phyloP scores from a whole-genome alignment of 2,113 vertebrate species.

The Carassius gibelio region DNA sequence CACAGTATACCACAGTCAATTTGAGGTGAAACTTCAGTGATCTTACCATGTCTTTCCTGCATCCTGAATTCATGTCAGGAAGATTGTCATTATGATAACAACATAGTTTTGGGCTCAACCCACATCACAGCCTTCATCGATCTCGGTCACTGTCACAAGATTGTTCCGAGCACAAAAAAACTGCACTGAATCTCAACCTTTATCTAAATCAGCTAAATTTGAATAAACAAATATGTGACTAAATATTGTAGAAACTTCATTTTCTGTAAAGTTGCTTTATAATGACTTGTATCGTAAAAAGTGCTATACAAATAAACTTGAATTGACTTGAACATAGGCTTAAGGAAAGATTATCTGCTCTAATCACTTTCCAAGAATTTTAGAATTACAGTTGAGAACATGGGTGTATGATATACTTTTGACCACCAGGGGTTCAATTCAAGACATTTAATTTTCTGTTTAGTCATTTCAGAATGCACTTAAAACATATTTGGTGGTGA shows the following conservation, averaged over 20 bases:
- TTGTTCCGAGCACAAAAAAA: not conserved
- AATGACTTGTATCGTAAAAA: too few relatives aligned
- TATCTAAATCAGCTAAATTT: not conserved
- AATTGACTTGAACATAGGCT: too few relatives aligned
- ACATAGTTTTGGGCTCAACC: not conserved
- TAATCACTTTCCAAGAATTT: not conserved
- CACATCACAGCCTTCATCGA: not conserved
- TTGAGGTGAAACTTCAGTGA: too few relatives aligned
- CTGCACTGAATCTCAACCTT: not conserved
- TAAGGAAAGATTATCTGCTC: not conserved
- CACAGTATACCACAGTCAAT: not conserved
- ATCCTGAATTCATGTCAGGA: not conserved
- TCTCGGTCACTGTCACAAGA: not conserved
- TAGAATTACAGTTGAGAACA: not conserved
- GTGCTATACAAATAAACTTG: too few relatives aligned
- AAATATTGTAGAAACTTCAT: too few relatives aligned
- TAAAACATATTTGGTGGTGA: too few relatives aligned
- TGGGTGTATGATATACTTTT: not conserved
- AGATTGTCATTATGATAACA: not conserved
- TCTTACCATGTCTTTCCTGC: not conserved
- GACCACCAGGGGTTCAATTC: slow-evolving; percentile 54
- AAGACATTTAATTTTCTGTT: not conserved
- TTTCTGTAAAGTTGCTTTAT: too few relatives aligned
- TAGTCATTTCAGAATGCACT: not conserved
- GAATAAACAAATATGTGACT: not conserved